Percentiles rank a stretch among this genome's conserved stretches.
Evolutionary conservation across 2,113 vertebrate species (phyloP).

Genomic region (Rhabdornis inornatus): DNA sequence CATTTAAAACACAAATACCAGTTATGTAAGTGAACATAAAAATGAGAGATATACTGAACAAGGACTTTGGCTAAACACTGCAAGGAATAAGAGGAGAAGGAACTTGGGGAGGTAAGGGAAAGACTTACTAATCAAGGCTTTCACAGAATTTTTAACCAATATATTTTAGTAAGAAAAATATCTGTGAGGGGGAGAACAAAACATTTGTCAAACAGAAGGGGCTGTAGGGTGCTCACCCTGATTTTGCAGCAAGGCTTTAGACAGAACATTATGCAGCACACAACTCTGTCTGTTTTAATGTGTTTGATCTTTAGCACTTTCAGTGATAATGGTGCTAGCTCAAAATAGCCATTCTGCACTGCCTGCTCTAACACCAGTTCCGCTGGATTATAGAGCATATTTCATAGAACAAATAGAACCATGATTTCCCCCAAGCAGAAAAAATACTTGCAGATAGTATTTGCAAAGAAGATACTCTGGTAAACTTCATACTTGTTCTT

Average conservation of each 20-base stretch:
- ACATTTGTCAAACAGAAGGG: neutral
- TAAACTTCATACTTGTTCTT: neutral
- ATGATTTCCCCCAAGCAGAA: neutral
- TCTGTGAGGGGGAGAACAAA: neutral
- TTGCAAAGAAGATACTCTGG: neutral
- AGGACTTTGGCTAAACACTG: neutral
- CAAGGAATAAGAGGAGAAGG: neutral
- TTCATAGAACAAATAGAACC: neutral
- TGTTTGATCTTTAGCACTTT: neutral
- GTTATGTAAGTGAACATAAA: neutral
- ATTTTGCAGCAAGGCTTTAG: neutral
- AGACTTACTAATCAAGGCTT: neutral
- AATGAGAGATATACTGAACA: neutral
- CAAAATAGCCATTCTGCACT: neutral
- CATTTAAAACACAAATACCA: neutral
- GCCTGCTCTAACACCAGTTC: neutral
- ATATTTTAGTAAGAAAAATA: neutral
- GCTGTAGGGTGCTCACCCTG: neutral
- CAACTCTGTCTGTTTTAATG: neutral
- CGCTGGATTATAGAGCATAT: neutral
- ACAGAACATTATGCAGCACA: neutral
- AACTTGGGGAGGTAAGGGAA: neutral
- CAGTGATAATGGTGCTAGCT: neutral
- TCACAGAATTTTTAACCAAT: neutral
- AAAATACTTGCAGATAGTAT: neutral